These are phyloP conservation scores for Campoplex nolae DNA, from an alignment of 2,888 invertebrate species.

Conservation along the genomic window DNA sequence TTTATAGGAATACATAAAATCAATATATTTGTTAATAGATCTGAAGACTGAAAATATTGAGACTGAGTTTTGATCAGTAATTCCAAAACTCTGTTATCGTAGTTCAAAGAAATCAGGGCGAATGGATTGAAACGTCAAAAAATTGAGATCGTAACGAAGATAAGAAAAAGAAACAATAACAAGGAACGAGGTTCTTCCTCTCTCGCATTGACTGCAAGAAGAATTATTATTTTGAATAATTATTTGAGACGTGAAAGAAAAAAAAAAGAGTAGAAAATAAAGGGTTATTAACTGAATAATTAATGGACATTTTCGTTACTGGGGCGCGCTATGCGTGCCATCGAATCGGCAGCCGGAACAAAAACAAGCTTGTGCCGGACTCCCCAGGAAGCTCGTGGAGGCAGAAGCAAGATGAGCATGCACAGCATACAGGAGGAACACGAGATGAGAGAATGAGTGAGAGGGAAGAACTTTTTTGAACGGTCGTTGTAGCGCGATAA, in stretches of 20 bases:
- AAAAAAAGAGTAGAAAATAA: constrained; percentile 5
- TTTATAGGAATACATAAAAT: too few relatives aligned
- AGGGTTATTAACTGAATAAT: constrained; percentile 45
- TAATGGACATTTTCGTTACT: constrained; percentile 41
- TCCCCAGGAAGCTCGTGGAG: constrained; percentile 62
- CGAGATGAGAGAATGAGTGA: constrained; percentile 49
- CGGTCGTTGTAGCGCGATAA: constrained; percentile 77
- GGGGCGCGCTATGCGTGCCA: constrained; percentile 63
- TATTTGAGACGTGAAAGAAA: background rate
- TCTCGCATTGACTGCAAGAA: background rate
- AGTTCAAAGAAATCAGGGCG: background rate
- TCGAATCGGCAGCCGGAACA: constrained; percentile 66
- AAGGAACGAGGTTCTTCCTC: background rate
- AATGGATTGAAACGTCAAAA: background rate
- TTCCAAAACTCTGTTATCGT: background rate
- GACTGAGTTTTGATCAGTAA: background rate
- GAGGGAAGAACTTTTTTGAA: constrained; percentile 68
- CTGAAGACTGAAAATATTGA: too few relatives aligned
- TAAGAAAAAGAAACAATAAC: background rate
- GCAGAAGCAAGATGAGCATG: constrained; percentile 62
- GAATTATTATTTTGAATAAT: background rate
- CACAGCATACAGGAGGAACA: constrained; percentile 38
- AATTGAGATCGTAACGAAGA: background rate
- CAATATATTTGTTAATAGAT: too few relatives aligned
- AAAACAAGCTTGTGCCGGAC: constrained; percentile 70